phyloP scores from a whole-genome alignment of 2,797 vertebrate genomes.

The Sebastes melanostomus region DNA sequence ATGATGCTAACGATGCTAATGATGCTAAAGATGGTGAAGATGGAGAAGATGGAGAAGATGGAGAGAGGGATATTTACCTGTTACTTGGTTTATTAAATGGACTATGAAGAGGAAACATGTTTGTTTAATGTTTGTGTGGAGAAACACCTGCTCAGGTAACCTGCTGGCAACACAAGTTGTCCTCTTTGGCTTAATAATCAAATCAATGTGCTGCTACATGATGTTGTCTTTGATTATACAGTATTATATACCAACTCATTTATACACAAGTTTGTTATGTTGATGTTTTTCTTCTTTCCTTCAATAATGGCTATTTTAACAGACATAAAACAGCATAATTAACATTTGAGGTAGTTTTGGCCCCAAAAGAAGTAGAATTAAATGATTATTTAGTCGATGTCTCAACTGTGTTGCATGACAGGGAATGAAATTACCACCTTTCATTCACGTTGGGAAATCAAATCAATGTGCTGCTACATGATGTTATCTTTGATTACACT shows the following conservation, averaged over 20 bases:
- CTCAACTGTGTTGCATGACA: background rate
- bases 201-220: background rate
- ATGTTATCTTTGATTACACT: too few species aligned
- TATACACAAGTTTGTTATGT: background rate
- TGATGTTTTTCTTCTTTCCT: too few species aligned
- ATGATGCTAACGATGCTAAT: fast-evolving
- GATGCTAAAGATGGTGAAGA: too few species aligned
- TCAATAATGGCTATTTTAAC: too few species aligned
- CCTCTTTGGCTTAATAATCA: background rate
- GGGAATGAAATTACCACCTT: background rate
- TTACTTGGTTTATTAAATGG: background rate
- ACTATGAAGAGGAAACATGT: background rate
- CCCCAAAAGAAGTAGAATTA: too few species aligned
- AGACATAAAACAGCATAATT: too few species aligned
- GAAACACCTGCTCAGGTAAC: background rate
- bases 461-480: too few species aligned
- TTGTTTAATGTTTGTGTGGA: background rate
- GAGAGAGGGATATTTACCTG: background rate
- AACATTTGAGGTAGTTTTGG: too few species aligned
- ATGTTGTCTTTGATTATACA: background rate
- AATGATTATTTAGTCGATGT: too few species aligned
- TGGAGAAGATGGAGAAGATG: background rate
- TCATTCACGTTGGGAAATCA: too few species aligned
- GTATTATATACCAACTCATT: too few species aligned
- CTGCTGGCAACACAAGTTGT: background rate